These are phyloP conservation scores for Siniperca obscura DNA, from an alignment of 2,797 vertebrate genomes.

Conservation along the genomic window DNA sequence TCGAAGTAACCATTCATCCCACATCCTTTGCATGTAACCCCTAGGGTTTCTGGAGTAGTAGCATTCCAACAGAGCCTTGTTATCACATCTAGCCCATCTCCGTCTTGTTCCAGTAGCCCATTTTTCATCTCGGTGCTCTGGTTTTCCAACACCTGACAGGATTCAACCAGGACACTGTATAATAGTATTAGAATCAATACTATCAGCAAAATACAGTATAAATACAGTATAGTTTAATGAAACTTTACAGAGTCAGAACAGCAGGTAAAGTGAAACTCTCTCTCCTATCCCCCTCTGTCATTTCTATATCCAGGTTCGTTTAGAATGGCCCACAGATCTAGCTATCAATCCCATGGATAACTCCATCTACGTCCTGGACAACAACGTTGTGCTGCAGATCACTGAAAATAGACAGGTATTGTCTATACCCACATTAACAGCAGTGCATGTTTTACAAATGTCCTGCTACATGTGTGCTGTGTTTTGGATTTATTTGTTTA, in stretches of 20 bases:
- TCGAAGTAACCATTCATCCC: no score
- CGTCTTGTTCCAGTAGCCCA: no score
- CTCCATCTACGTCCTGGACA: conserved; percentile 98
- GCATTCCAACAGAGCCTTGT: no score
- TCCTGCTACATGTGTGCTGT: background rate
- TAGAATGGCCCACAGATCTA: conserved; percentile 98
- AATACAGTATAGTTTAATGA: no score
- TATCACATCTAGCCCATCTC: no score
- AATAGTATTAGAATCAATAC: background rate
- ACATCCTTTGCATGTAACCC: no score
- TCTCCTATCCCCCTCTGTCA: background rate
- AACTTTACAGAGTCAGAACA: background rate
- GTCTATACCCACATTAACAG: background rate
- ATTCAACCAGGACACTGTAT: background rate
- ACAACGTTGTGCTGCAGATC: conserved; percentile 98
- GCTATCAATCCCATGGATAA: conserved; percentile 99
- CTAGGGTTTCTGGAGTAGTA: no score
- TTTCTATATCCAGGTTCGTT: conserved; percentile 87
- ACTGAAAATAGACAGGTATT: conserved; percentile 92
- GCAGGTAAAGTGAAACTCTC: background rate
- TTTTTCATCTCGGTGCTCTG: no score
- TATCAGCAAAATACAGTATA: background rate
- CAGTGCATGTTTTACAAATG: background rate
- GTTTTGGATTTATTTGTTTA: background rate
- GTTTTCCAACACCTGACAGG: no score